Conservation (phyloP, 1,140 invertebrate genomes). For the Platyscapa corneri region DNA sequence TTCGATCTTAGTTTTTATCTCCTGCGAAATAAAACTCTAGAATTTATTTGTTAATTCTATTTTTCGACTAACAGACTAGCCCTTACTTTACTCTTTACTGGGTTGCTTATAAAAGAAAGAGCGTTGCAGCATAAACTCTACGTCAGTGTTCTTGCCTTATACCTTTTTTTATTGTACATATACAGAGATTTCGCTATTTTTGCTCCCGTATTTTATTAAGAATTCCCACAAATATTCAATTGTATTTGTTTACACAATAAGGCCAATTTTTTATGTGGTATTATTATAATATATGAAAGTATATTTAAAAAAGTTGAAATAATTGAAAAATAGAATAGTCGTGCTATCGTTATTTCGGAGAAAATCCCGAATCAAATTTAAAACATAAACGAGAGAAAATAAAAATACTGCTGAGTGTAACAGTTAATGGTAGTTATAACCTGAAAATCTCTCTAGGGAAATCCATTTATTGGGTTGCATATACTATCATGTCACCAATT, state of each 20-base stretch:
- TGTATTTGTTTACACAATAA: not conserved
- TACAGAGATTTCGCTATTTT: not conserved
- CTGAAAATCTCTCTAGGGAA: not conserved
- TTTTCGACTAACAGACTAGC: no score
- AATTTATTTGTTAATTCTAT: no score
- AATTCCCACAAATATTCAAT: not conserved
- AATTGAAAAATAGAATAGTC: not conserved
- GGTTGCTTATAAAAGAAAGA: not conserved
- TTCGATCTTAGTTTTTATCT: no score
- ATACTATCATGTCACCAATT: not conserved
- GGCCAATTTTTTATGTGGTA: not conserved
- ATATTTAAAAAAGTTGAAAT: not conserved
- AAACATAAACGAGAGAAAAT: not conserved
- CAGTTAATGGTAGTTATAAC: not conserved
- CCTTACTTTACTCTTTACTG: no score
- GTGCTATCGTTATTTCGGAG: not conserved
- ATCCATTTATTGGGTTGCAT: not conserved
- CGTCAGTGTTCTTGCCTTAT: not conserved
- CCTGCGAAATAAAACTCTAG: no score
- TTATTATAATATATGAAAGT: no score
- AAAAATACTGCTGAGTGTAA: not conserved
- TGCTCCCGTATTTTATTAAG: not conserved
- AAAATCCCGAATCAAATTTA: not conserved
- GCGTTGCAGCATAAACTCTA: not conserved
- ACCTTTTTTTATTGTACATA: not conserved